Evolutionary conservation across 2,113 vertebrate genomes (phyloP).

Genomic region (Rafetus swinhoei): DNA sequence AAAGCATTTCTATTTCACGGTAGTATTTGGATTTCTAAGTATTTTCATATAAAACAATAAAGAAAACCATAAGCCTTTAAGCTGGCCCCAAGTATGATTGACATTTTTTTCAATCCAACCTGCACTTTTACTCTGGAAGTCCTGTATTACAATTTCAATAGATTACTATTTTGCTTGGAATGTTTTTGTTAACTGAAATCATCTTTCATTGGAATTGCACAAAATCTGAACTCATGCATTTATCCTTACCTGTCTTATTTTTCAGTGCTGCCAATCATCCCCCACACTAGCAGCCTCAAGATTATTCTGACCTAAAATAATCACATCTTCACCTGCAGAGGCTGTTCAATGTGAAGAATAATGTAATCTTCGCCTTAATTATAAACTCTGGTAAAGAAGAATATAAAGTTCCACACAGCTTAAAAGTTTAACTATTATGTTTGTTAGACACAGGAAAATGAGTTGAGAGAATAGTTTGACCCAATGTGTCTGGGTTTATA

Average conservation of each 20-base stretch:
- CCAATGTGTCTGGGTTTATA: neutral
- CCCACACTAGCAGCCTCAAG: neutral
- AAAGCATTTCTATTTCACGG: slow-evolving; percentile 56
- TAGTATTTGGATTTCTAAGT: slow-evolving; percentile 68
- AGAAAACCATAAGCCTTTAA: slow-evolving; percentile 72
- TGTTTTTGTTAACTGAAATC: slow-evolving; percentile 29
- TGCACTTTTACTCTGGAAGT: slow-evolving; percentile 43
- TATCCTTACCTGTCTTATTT: neutral
- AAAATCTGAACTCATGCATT: neutral
- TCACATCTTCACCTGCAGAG: neutral
- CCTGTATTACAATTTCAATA: slow-evolving; percentile 36
- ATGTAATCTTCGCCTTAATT: neutral
- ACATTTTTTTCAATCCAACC: slow-evolving; percentile 58
- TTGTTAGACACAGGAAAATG: neutral
- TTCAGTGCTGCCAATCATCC: neutral
- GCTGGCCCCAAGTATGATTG: slow-evolving; percentile 58
- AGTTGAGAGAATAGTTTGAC: neutral
- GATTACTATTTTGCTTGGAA: slow-evolving; percentile 21
- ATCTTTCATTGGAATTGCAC: neutral
- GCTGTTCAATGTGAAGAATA: neutral
- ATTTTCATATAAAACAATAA: slow-evolving; percentile 65
- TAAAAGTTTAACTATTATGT: neutral
- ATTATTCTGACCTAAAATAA: neutral
- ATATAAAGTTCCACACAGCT: neutral
- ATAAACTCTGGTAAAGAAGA: neutral